Evolutionary conservation across 2,888 invertebrate species (phyloP).

Genomic region (Parelbella ahira): DNA sequence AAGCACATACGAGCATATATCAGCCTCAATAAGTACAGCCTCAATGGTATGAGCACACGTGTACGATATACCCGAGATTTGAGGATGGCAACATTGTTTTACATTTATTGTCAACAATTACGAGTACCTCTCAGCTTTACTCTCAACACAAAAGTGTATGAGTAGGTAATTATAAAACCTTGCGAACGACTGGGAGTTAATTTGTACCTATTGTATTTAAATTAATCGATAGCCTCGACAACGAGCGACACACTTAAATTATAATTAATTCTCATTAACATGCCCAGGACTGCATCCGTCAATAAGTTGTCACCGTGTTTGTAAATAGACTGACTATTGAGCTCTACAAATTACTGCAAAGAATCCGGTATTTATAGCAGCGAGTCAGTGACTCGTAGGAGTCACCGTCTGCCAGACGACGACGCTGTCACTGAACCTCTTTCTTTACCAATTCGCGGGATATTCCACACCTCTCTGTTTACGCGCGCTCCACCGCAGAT

Average conservation of each 20-base stretch:
- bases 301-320: slow-evolving; percentile 64
- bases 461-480: slow-evolving; percentile 40
- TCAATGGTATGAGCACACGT: no score
- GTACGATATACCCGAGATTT: no score
- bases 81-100: no score
- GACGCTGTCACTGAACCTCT: slow-evolving; percentile 41
- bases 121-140: no score
- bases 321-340: slow-evolving; percentile 57
- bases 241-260: slow-evolving; percentile 51
- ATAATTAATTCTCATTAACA: slow-evolving; percentile 66
- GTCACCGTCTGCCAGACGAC: slow-evolving; percentile 36
- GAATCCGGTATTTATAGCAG: slow-evolving; percentile 50
- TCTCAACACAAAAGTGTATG: no score
- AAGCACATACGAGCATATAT: no score
- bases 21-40: no score
- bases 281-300: slow-evolving; percentile 48
- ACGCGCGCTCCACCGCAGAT: slow-evolving; percentile 21
- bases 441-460: slow-evolving; percentile 34
- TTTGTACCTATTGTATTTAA: no score
- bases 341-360: slow-evolving; percentile 48
- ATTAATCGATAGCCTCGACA: slow-evolving; percentile 22
- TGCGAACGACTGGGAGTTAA: no score
- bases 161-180: no score
- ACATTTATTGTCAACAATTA: no score
- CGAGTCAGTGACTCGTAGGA: slow-evolving; percentile 54